Percentiles rank a stretch among this genome's conserved stretches.
Conservation (phyloP, 2,113 vertebrate species). For the Uropsilus gracilis region DNA sequence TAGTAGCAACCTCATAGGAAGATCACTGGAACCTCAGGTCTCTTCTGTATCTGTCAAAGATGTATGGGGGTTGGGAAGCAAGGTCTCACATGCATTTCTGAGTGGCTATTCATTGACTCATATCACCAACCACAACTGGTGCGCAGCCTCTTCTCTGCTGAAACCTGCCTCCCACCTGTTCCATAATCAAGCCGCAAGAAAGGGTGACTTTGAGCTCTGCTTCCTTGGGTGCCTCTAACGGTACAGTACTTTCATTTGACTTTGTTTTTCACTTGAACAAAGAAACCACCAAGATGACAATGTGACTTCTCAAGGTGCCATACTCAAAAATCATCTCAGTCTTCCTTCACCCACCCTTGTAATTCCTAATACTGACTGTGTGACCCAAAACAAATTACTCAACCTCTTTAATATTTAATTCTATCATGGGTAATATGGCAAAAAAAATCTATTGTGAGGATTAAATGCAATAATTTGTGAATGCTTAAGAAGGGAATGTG, state of each 20-base stretch:
- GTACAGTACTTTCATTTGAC: slow-evolving; percentile 60
- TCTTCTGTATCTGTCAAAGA: neutral
- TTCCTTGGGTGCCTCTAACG: slow-evolving; percentile 67
- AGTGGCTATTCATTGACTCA: slow-evolving; percentile 45
- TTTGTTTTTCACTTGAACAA: slow-evolving; percentile 55
- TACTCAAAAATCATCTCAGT: slow-evolving; percentile 16
- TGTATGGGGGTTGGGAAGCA: neutral
- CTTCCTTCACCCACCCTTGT: neutral
- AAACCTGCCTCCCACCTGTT: slow-evolving; percentile 71
- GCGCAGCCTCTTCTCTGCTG: slow-evolving; percentile 48
- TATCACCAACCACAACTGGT: slow-evolving; percentile 15
- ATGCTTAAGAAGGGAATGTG: neutral
- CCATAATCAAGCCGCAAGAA: slow-evolving; percentile 69
- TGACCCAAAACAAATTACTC: neutral
- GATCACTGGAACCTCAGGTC: neutral
- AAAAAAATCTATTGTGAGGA: neutral
- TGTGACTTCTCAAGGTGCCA: neutral
- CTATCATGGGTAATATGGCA: neutral
- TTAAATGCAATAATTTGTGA: neutral
- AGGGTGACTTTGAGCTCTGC: slow-evolving; percentile 5
- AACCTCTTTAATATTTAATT: slow-evolving; percentile 26
- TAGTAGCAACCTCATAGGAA: neutral
- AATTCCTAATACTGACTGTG: neutral
- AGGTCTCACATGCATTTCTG: neutral
- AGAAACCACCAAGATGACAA: neutral